Evolutionary conservation across 1,140 invertebrate species (phyloP).

Genomic region (Pogonognathellus flavescens): DNA sequence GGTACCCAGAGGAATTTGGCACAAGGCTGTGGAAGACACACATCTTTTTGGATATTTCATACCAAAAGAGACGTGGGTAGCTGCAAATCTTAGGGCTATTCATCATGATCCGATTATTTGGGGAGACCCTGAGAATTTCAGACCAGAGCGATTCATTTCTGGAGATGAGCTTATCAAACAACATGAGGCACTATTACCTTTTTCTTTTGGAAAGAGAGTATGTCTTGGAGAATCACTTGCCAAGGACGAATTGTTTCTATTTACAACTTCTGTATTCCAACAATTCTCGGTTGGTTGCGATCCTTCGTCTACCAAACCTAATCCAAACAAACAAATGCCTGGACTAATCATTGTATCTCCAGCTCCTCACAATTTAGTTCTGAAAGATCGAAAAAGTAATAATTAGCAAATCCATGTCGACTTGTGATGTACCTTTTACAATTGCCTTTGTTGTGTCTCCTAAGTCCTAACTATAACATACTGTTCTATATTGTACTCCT

Average conservation of each 20-base stretch:
- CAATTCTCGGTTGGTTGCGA: slow-evolving; percentile 52
- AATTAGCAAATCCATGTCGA: no score
- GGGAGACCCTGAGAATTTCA: slow-evolving; percentile 70
- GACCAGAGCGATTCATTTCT: slow-evolving; percentile 71
- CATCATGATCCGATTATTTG: slow-evolving; percentile 70
- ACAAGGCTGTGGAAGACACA: slow-evolving; percentile 81
- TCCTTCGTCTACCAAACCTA: slow-evolving; percentile 20
- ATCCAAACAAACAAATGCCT: slow-evolving; percentile 9
- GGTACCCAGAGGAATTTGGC: slow-evolving; percentile 82
- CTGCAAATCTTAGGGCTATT: slow-evolving; percentile 70
- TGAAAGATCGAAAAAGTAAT: slow-evolving; percentile 1
- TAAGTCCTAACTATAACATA: no score
- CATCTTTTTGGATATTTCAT: slow-evolving; percentile 77
- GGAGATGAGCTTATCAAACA: slow-evolving; percentile 9
- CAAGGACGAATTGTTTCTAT: slow-evolving; percentile 67
- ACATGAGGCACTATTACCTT: slow-evolving; percentile 54
- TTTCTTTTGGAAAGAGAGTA: slow-evolving; percentile 60
- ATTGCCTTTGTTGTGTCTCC: no score
- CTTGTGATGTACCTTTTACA: no score
- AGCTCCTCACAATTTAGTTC: background rate
- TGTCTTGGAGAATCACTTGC: slow-evolving; percentile 69
- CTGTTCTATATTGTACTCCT: no score
- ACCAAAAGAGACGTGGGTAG: slow-evolving; percentile 69
- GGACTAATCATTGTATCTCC: background rate
- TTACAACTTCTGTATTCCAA: slow-evolving; percentile 67